Conservation (phyloP, 37 sponge, comb jelly and placozoan species). For the Spongia lamella region DNA sequence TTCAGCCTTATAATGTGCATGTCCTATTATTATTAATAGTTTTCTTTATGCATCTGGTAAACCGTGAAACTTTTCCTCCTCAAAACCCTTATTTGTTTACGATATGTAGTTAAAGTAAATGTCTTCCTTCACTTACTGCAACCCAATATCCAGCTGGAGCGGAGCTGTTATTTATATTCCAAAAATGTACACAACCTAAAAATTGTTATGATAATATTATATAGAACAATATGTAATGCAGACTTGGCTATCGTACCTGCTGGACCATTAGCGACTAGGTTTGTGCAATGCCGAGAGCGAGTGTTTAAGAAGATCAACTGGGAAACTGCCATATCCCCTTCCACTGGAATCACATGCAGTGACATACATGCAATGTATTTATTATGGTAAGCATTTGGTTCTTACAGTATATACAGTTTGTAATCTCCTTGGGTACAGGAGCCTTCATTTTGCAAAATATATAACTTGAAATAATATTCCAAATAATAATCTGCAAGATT, state of each 20-base stretch:
- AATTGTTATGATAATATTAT: not conserved
- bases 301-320: slow-evolving; percentile 64
- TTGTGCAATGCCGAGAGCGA: slow-evolving; percentile 50
- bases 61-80: too few species aligned
- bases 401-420: not conserved
- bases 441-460: slow-evolving; percentile 53
- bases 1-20: too few species aligned
- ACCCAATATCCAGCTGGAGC: slow-evolving; percentile 45
- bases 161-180: slow-evolving; percentile 67
- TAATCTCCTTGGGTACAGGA: slow-evolving; percentile 14
- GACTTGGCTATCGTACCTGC: slow-evolving; percentile 19
- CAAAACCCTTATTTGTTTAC: too few species aligned
- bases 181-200: slow-evolving; percentile 81
- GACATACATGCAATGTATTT: not conserved
- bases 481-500: slow-evolving; percentile 71
- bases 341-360: slow-evolving; percentile 13
- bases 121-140: slow-evolving; percentile 78
- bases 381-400: too few species aligned
- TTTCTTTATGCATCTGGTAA: too few species aligned
- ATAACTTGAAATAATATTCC: slow-evolving; percentile 76
- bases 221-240: not conserved
- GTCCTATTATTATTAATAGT: too few species aligned
- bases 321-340: slow-evolving; percentile 62
- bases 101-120: too few species aligned
- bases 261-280: slow-evolving; percentile 73